Percentiles rank a stretch among this genome's conserved stretches.
These are phyloP conservation scores for Tyrannus savana DNA, from an alignment of 2,113 vertebrate genomes.

Conservation along the genomic window DNA sequence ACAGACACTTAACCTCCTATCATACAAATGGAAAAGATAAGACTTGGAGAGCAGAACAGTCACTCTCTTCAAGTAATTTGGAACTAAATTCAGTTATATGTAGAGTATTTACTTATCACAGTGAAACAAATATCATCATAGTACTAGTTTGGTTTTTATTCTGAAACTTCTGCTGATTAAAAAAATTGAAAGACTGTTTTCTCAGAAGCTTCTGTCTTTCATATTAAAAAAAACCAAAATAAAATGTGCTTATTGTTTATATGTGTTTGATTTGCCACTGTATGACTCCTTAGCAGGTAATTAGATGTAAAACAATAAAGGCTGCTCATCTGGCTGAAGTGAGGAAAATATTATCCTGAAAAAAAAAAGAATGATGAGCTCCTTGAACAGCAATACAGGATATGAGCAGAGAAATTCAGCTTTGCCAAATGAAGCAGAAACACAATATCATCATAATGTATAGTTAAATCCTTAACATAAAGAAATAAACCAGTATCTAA, in stretches of 20 bases:
- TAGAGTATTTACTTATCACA: not conserved
- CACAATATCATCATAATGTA: not conserved
- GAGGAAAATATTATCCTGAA: not conserved
- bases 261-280: not conserved
- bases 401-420: not conserved
- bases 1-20: not conserved
- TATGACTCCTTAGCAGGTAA: constrained; percentile 10
- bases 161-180: not conserved
- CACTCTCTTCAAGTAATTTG: not conserved
- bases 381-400: not conserved
- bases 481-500: not conserved
- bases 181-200: not conserved
- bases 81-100: not conserved
- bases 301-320: constrained; percentile 38
- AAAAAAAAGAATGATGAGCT: not conserved
- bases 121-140: not conserved
- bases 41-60: not conserved
- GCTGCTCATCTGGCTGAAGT: constrained; percentile 1
- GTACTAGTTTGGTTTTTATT: not conserved
- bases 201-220: not conserved
- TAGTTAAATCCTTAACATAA: not conserved
- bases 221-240: not conserved
- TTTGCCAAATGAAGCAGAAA: not conserved
- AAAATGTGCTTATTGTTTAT: not conserved
- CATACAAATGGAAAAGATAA: not conserved